Percentiles rank a stretch among this genome's conserved stretches.
These are phyloP conservation scores for Syrrhaptes paradoxus DNA, from an alignment of 2,113 vertebrate species.

Conservation along the genomic window DNA sequence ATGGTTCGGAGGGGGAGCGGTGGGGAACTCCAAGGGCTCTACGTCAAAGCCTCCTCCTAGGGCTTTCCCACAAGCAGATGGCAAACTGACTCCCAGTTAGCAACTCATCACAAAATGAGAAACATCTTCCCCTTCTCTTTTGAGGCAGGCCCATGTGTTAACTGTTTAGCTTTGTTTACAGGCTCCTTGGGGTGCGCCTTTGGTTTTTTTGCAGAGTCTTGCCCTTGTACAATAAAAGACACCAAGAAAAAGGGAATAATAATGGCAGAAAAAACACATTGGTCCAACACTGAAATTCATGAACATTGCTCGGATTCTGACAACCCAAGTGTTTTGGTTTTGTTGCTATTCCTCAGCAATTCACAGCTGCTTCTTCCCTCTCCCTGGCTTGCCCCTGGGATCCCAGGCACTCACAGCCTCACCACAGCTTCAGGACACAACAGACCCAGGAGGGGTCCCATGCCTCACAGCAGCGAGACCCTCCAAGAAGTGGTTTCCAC, in stretches of 20 bases:
- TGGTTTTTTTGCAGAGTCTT: neutral
- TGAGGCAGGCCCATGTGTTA: neutral
- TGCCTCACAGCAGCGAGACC: neutral
- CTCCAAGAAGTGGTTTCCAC: neutral
- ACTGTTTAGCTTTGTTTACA: neutral
- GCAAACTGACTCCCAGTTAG: neutral
- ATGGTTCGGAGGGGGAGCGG: neutral
- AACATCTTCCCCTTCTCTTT: neutral
- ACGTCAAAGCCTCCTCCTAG: neutral
- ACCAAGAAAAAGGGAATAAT: neutral
- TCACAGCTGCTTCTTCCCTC: neutral
- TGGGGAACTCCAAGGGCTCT: neutral
- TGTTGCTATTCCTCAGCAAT: neutral
- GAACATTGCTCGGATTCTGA: rapidly evolving
- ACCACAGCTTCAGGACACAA: neutral
- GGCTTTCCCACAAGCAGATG: conserved; percentile 36
- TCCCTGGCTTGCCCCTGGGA: neutral
- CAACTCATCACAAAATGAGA: conserved; percentile 34
- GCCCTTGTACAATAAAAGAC: neutral
- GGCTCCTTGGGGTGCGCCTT: neutral
- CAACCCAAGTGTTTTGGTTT: neutral
- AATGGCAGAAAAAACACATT: neutral
- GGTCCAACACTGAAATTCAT: neutral
- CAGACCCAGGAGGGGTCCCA: neutral
- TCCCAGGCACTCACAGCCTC: neutral